Conservation (phyloP, 2,797 vertebrate genomes). For the Bucorvus abyssinicus region DNA sequence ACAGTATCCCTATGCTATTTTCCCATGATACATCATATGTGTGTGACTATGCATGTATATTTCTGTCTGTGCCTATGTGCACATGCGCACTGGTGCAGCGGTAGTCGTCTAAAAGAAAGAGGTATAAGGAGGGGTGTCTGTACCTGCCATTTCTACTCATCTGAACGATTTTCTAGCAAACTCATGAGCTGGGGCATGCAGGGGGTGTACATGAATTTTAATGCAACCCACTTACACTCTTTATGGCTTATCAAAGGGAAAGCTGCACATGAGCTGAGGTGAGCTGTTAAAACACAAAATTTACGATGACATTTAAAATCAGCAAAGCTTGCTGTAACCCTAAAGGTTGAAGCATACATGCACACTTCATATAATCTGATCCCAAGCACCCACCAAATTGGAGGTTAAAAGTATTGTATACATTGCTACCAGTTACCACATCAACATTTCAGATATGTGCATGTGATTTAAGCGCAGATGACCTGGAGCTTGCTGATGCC, state of each 20-base stretch:
- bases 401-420: conserved; percentile 57
- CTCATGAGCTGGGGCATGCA: not conserved
- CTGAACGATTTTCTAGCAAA: not conserved
- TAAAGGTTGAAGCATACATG: not conserved
- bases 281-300: conserved; percentile 3
- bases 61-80: not conserved
- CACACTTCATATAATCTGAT: conserved; percentile 59
- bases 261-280: not conserved
- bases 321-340: not conserved
- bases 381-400: conserved; percentile 36
- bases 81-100: rapidly evolving
- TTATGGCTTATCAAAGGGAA: not conserved
- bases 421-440: conserved; percentile 64
- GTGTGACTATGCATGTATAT: rapidly evolving
- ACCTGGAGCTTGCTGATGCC: conserved; percentile 36
- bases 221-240: not conserved
- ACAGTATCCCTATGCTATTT: not conserved
- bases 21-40: not conserved
- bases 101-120: not conserved
- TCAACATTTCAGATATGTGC: conserved; percentile 45
- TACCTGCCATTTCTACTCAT: not conserved
- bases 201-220: not conserved
- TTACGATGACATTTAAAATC: conserved; percentile 43
- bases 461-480: conserved; percentile 57
- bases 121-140: not conserved